Evolutionary conservation across 2,797 vertebrate species (phyloP).

Genomic region (Anisognathus igniventris): DNA sequence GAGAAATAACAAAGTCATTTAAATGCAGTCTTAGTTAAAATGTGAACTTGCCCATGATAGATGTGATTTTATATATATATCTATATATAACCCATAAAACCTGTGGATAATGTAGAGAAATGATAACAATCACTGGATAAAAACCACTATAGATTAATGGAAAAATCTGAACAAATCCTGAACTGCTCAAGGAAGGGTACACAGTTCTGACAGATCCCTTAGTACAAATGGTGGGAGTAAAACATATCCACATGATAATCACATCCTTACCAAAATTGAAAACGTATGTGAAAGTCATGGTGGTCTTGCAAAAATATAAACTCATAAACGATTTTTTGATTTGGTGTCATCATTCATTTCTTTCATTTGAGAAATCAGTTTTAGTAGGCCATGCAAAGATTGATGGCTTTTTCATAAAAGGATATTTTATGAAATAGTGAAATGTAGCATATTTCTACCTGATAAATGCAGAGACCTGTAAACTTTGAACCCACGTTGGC

Average conservation of each 20-base stretch:
- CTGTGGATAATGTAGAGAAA: background rate
- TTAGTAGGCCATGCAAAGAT: slow-evolving; percentile 73
- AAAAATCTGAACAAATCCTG: slow-evolving; percentile 57
- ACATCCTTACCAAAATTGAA: slow-evolving; percentile 81
- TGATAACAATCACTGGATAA: slow-evolving; percentile 19
- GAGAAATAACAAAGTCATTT: background rate
- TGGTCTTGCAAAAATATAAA: slow-evolving; percentile 80
- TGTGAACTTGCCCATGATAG: background rate
- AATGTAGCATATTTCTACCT: slow-evolving; percentile 85
- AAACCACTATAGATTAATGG: slow-evolving; percentile 13
- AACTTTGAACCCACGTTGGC: slow-evolving; percentile 82
- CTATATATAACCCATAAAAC: background rate
- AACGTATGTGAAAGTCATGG: slow-evolving; percentile 78
- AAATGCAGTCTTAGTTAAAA: background rate
- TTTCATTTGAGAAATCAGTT: slow-evolving; percentile 76
- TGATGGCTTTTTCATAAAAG: slow-evolving; percentile 79
- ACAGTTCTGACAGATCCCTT: slow-evolving; percentile 68
- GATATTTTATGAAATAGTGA: slow-evolving; percentile 77
- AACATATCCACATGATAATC: slow-evolving; percentile 79
- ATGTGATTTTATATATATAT: background rate
- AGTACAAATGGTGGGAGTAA: slow-evolving; percentile 72
- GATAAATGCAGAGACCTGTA: slow-evolving; percentile 86
- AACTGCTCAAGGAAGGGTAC: slow-evolving; percentile 65
- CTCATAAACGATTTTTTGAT: slow-evolving; percentile 76
- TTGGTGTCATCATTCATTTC: slow-evolving; percentile 80